These are phyloP conservation scores for Catharus fuscescens DNA, from an alignment of 2,113 vertebrate species.

Conservation along the genomic window DNA sequence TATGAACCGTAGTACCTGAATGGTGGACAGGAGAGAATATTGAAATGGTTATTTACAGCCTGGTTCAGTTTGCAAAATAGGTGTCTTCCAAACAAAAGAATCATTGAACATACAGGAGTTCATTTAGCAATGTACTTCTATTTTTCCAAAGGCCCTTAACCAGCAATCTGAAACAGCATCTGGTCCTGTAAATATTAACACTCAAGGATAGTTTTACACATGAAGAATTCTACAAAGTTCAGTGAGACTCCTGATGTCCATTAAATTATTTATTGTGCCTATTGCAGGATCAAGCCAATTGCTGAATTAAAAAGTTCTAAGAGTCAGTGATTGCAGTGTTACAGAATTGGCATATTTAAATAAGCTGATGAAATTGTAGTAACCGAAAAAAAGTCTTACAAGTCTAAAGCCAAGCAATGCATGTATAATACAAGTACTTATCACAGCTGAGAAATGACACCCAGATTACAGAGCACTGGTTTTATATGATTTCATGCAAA, in stretches of 20 bases:
- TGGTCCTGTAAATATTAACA: constrained; percentile 10
- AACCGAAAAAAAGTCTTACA: background rate
- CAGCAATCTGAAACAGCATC: background rate
- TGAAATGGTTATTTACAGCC: background rate
- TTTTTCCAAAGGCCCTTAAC: constrained; percentile 22
- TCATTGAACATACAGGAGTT: background rate
- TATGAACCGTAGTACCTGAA: background rate
- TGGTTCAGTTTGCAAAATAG: background rate
- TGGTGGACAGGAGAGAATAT: background rate
- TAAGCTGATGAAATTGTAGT: background rate
- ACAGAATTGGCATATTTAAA: background rate
- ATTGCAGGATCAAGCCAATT: background rate
- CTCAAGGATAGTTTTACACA: background rate
- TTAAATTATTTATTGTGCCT: background rate
- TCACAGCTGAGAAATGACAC: background rate
- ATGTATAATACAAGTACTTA: background rate
- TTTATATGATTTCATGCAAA: background rate
- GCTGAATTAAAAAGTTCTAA: background rate
- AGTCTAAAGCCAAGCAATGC: background rate
- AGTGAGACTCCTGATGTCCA: background rate
- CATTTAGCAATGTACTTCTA: constrained; percentile 5
- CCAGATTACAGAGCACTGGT: background rate
- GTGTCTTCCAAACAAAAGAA: constrained; percentile 6
- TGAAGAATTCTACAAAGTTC: background rate
- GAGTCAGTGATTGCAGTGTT: background rate